Percentiles rank a stretch among this genome's conserved stretches.
phyloP scores from a whole-genome alignment of 2,888 invertebrate species.

The Sinodicranocentrus sp. region DNA sequence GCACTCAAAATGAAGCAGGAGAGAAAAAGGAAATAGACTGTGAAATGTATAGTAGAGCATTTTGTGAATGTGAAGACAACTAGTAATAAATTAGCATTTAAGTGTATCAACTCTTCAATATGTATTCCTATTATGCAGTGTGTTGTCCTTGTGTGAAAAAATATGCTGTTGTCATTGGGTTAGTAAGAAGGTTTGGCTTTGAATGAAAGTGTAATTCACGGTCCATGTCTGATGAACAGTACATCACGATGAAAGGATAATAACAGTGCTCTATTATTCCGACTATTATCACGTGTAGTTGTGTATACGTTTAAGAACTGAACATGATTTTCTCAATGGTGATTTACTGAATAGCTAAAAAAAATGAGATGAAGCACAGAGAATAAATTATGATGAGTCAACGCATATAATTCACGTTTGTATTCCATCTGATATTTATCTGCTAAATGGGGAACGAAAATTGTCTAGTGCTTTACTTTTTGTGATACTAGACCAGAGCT shows the following conservation, averaged over 20 bases:
- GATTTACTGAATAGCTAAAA: slow-evolving; percentile 5
- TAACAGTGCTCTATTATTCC: background rate
- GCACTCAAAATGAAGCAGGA: slow-evolving; percentile 31
- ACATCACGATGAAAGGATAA: slow-evolving; percentile 1
- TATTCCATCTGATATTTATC: slow-evolving; percentile 11
- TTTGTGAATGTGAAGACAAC: slow-evolving; percentile 45
- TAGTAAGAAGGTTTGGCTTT: slow-evolving; percentile 12
- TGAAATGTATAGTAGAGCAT: slow-evolving; percentile 48
- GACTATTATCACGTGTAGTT: background rate
- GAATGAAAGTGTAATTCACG: slow-evolving; percentile 21
- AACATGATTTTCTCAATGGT: background rate
- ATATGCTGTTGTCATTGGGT: slow-evolving; percentile 9
- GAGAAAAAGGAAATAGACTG: slow-evolving; percentile 54
- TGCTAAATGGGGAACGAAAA: slow-evolving; percentile 6
- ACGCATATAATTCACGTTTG: slow-evolving; percentile 19
- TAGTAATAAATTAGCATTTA: slow-evolving; percentile 50
- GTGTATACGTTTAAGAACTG: background rate
- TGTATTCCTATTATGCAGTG: background rate
- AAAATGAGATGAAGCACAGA: slow-evolving; percentile 2
- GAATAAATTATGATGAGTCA: slow-evolving; percentile 34
- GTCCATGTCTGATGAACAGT: slow-evolving; percentile 28
- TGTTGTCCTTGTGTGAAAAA: background rate
- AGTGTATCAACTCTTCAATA: slow-evolving; percentile 40
- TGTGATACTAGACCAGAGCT: too few species aligned
- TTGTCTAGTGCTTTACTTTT: background rate